A percentile compares a stretch with the other conserved stretches of the same genome.
These are phyloP conservation scores for Agrochola circellaris DNA, from an alignment of 2,888 invertebrate species.

Conservation along the genomic window DNA sequence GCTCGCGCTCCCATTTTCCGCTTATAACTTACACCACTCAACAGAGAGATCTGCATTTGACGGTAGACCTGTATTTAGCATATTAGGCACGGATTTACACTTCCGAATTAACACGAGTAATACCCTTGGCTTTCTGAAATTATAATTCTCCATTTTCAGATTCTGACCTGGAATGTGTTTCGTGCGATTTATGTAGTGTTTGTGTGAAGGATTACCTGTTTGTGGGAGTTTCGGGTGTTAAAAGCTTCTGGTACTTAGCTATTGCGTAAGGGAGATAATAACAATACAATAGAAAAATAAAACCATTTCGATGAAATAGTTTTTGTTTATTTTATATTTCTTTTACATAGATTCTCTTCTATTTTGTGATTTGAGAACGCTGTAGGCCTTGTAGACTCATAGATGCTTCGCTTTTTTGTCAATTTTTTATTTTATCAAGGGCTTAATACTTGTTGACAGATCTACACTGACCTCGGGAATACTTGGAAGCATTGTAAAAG, in stretches of 20 bases:
- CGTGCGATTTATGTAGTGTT: conserved; percentile 22
- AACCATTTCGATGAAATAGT: too few relatives aligned
- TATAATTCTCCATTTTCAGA: conserved; percentile 59
- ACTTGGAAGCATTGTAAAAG: too few relatives aligned
- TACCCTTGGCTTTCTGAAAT: conserved; percentile 70
- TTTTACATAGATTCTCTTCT: too few relatives aligned
- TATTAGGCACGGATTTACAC: conserved; percentile 82
- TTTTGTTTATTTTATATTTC: too few relatives aligned
- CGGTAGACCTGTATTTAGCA: conserved; percentile 84
- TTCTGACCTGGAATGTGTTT: conserved; percentile 29
- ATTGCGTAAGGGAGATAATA: neutral
- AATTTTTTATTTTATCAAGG: too few relatives aligned
- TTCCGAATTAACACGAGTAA: conserved; percentile 77
- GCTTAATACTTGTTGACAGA: too few relatives aligned
- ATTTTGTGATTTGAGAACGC: too few relatives aligned
- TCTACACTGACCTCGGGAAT: too few relatives aligned
- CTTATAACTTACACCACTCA: conserved; percentile 64
- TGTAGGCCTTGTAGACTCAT: too few relatives aligned
- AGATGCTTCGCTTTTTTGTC: too few relatives aligned
- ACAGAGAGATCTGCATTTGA: conserved; percentile 80
- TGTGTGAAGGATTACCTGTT: conserved; percentile 7
- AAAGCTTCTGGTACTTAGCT: too few relatives aligned
- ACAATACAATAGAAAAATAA: too few relatives aligned
- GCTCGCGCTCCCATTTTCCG: neutral
- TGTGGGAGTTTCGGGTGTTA: neutral